A percentile compares a stretch with the other conserved stretches of the same genome.
phyloP scores from a whole-genome alignment of 2,888 invertebrate species.

The Acanthosepion esculentum region DNA sequence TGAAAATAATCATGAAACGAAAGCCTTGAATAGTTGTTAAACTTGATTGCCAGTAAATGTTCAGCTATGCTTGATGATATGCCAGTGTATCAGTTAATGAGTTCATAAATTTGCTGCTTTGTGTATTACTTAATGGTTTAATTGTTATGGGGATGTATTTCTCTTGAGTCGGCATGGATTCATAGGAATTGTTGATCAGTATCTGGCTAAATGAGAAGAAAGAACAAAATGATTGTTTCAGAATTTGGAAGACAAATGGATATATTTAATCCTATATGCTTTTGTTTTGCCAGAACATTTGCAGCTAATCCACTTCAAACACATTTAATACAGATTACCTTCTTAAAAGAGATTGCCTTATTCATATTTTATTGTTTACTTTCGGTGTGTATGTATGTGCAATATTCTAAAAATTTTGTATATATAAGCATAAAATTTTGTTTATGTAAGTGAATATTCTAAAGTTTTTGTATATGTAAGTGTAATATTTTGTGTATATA shows the following conservation, averaged over 20 bases:
- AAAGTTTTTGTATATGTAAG: too few relatives aligned
- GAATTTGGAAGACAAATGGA: not conserved
- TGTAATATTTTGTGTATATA: too few relatives aligned
- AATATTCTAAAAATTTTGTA: not conserved
- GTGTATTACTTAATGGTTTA: not conserved
- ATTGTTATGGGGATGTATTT: not conserved
- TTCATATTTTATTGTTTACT: not conserved
- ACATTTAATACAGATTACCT: not conserved
- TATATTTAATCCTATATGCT: not conserved
- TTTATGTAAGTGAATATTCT: too few relatives aligned
- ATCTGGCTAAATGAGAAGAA: not conserved
- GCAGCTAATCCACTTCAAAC: not conserved
- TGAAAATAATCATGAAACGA: too few relatives aligned
- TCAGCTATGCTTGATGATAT: not conserved
- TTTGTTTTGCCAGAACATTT: not conserved
- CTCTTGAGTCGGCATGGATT: not conserved
- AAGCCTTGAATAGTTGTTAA: too few relatives aligned
- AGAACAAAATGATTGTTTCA: not conserved
- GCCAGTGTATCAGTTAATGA: conserved; percentile 12
- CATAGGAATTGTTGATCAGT: not conserved
- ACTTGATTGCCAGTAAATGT: not conserved
- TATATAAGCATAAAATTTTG: too few relatives aligned
- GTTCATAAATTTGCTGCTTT: not conserved
- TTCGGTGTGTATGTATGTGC: not conserved
- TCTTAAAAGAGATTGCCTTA: not conserved